phyloP scores from a whole-genome alignment of 2,113 vertebrate species.

The Sinocyclocheilus anophthalmus region DNA sequence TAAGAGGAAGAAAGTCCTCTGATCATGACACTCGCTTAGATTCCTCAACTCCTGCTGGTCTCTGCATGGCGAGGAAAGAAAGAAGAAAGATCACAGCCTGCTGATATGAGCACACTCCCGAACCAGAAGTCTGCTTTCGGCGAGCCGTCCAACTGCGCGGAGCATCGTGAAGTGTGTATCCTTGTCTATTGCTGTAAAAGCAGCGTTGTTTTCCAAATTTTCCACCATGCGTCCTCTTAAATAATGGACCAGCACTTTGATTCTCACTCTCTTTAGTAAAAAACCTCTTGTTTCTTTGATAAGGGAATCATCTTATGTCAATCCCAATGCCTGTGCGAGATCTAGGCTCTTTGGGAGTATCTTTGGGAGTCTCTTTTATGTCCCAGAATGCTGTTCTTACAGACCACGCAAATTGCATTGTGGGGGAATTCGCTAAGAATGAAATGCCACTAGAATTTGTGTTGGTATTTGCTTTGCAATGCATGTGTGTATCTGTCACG shows the following conservation, averaged over 20 bases:
- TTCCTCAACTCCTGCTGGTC: constrained; percentile 2
- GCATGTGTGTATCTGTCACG: background rate
- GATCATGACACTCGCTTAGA: background rate
- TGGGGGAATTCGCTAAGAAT: constrained; percentile 23
- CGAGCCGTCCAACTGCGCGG: constrained; percentile 1
- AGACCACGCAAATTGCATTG: background rate
- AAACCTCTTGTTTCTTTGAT: background rate
- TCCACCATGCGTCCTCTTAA: constrained; percentile 8
- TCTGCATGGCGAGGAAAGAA: constrained; percentile 19
- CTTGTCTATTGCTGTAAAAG: constrained; percentile 18
- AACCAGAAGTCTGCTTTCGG: constrained; percentile 10
- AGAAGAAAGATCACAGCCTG: constrained; percentile 5
- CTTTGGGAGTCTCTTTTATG: background rate
- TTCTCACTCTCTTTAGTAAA: background rate
- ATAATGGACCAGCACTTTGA: constrained; percentile 41
- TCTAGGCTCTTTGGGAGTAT: background rate
- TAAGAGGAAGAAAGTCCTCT: background rate
- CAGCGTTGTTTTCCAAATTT: background rate
- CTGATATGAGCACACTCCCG: constrained; percentile 16
- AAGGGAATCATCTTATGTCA: background rate
- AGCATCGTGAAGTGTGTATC: constrained; percentile 14
- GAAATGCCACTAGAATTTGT: no score
- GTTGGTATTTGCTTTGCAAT: background rate
- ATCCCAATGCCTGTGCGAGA: background rate
- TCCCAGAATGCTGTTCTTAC: background rate